Base-by-base conservation (phyloP, 2,888 invertebrate genomes). In the Oscheius sp. region DNA sequence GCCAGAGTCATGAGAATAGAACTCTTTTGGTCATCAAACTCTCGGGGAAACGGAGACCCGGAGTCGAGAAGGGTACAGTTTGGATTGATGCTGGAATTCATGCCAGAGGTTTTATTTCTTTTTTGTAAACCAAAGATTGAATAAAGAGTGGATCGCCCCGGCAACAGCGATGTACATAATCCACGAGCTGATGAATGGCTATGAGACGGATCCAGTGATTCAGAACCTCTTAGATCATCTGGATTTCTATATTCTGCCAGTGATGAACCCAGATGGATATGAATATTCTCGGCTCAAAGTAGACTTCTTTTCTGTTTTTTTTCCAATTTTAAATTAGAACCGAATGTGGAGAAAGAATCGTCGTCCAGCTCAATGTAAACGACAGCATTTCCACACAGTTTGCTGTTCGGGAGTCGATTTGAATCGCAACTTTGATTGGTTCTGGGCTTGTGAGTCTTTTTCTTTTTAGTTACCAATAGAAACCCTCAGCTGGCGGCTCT, bases 331-430 rank as follows among this genome's bases (percentile, higher is more conserved):
- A n/a, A n/a, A n/a, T 57, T 65, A 84, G 81, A 84, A 86, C 52
- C 78, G 86, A 58, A 83, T 87, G 83, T 86, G 86, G 86, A 73
- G 86, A 2, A 86, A 87, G 72, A 87, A 87, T 55, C 72, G 86
- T 10, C 73, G 84, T 8, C 85, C 85, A 0, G 78, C 82, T 2
- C 66, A 69, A 20, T 86, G 86, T 69, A 72, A 77, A 23, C 73
- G 81, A n/a, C 78, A 73, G 33, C 75, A 78, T 10, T 79, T 83
- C 65, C 81, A 77, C 63, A 80, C 81, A 2, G 73, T 82, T 17
- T 86, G 86, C 70, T 86, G 86, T 46, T 67, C 80, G 1, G 86
- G 86, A 42, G 86, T 86, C 31, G 86, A 86, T 68, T 67, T 86
- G 33, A 86, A 86, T 67, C 42, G 86, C 5, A 86, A 86, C 65